phyloP scores from a whole-genome alignment of 2,888 invertebrate genomes.

The Phaedon cochleariae region DNA sequence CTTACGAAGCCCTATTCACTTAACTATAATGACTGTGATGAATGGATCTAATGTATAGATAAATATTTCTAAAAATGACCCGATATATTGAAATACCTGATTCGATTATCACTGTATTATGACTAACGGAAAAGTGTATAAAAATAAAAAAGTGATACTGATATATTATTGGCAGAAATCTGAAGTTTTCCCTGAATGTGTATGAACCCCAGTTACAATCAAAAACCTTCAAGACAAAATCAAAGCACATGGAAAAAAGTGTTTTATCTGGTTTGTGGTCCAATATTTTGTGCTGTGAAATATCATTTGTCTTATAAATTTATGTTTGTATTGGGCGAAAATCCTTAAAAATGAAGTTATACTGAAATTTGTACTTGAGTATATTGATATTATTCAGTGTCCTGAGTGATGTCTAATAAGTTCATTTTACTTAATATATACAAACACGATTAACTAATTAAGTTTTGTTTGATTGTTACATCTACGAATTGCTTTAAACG shows the following conservation, averaged over 20 bases:
- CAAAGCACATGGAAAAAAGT: too few relatives aligned
- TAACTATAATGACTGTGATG: slow-evolving; percentile 50
- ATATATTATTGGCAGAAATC: slow-evolving; percentile 39
- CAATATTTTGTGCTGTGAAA: not conserved
- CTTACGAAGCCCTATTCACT: slow-evolving; percentile 48
- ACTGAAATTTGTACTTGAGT: slow-evolving; percentile 53
- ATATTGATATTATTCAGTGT: slow-evolving; percentile 48
- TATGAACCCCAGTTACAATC: slow-evolving; percentile 21
- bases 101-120: slow-evolving; percentile 47
- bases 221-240: too few relatives aligned
- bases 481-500: slow-evolving; percentile 45
- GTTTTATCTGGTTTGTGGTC: too few relatives aligned
- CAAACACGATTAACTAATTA: slow-evolving; percentile 39
- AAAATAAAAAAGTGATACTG: slow-evolving; percentile 41
- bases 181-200: slow-evolving; percentile 45
- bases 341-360: slow-evolving; percentile 39
- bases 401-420: slow-evolving; percentile 42
- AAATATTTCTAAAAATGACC: slow-evolving; percentile 20
- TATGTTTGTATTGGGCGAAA: not conserved
- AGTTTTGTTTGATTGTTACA: slow-evolving; percentile 35
- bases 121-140: slow-evolving; percentile 40
- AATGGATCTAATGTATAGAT: slow-evolving; percentile 28
- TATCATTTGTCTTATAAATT: not conserved
- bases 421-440: slow-evolving; percentile 34
- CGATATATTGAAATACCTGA: slow-evolving; percentile 47